A percentile compares a stretch with the other conserved stretches of the same genome.
phyloP scores from a whole-genome alignment of 1,140 invertebrate species.

The Nephila pilipes region DNA sequence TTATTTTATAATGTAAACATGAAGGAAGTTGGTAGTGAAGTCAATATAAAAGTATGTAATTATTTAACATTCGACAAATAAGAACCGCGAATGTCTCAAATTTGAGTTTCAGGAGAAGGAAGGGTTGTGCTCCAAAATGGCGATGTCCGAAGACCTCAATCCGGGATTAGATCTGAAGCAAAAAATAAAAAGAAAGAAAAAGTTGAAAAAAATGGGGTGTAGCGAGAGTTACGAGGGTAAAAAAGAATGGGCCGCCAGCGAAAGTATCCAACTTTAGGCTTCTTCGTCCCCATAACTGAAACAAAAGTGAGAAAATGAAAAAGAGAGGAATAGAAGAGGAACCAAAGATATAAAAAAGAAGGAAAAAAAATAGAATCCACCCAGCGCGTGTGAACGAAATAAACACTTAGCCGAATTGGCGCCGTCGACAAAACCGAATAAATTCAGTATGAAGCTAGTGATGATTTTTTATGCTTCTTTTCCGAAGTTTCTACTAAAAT shows the following conservation, averaged over 20 bases:
- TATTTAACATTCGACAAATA: too few relatives aligned
- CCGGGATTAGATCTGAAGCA: not conserved
- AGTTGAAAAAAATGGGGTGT: not conserved
- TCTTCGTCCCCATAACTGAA: slow-evolving; percentile 50
- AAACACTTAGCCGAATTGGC: slow-evolving; percentile 74
- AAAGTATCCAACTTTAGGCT: slow-evolving; percentile 56
- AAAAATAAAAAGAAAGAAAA: not conserved
- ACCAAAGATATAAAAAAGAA: not conserved
- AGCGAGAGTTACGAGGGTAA: slow-evolving; percentile 21
- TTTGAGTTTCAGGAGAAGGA: not conserved
- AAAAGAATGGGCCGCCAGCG: slow-evolving; percentile 36
- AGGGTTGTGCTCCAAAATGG: not conserved
- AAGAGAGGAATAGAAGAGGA: slow-evolving; percentile 14
- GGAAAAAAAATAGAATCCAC: slow-evolving; percentile 22
- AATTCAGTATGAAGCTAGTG: slow-evolving; percentile 66
- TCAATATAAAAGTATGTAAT: too few relatives aligned
- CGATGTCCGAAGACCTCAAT: not conserved
- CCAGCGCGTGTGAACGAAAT: slow-evolving; percentile 67
- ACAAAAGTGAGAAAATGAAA: slow-evolving; percentile 29
- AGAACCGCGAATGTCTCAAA: too few relatives aligned
- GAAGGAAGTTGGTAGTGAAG: too few relatives aligned
- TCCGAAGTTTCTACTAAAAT: slow-evolving; percentile 36
- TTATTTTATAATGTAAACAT: too few relatives aligned
- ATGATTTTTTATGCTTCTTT: slow-evolving; percentile 58
- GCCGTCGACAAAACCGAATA: slow-evolving; percentile 71